Evolutionary conservation across 2,113 vertebrate genomes (phyloP).

Genomic region (Marmota flaviventris): DNA sequence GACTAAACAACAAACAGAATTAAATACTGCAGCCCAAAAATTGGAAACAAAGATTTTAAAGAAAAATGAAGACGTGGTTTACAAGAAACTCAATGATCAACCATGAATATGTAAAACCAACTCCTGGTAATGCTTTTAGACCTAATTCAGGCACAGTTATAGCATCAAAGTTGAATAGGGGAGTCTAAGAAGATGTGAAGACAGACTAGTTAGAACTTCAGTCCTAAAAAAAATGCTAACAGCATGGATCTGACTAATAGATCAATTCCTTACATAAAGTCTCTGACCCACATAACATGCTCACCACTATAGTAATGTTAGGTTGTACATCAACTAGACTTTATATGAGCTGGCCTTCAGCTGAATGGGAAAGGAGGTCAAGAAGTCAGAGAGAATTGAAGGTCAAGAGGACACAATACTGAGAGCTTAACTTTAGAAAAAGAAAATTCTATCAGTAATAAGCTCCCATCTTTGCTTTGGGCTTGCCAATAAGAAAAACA

Average conservation of each 20-base stretch:
- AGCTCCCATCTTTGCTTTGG: background rate
- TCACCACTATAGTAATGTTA: slow-evolving; percentile 8
- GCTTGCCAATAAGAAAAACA: slow-evolving; percentile 17
- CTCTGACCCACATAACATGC: background rate
- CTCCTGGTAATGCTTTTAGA: background rate
- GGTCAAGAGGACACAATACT: slow-evolving; percentile 9
- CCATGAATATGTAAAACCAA: slow-evolving; percentile 38
- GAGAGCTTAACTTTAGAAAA: slow-evolving; percentile 30
- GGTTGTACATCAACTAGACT: background rate
- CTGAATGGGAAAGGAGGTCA: background rate
- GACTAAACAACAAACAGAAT: slow-evolving; percentile 9
- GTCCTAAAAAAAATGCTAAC: slow-evolving; percentile 22
- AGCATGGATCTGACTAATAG: slow-evolving; percentile 32
- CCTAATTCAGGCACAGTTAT: background rate
- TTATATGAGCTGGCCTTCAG: background rate
- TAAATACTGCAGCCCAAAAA: background rate
- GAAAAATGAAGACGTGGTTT: slow-evolving; percentile 33
- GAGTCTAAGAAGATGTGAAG: slow-evolving; percentile 32
- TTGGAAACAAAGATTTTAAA: slow-evolving; percentile 26
- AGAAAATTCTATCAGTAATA: slow-evolving; percentile 52
- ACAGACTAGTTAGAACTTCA: slow-evolving; percentile 44
- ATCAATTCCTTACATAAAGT: slow-evolving; percentile 38
- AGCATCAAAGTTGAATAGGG: background rate
- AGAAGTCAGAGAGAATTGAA: slow-evolving; percentile 42
- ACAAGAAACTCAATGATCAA: slow-evolving; percentile 49